Evolutionary conservation across 2,797 vertebrate species (phyloP), one percentile per base, ranked within the genome.

Genomic region (Peromyscus melanophrys): DNA sequence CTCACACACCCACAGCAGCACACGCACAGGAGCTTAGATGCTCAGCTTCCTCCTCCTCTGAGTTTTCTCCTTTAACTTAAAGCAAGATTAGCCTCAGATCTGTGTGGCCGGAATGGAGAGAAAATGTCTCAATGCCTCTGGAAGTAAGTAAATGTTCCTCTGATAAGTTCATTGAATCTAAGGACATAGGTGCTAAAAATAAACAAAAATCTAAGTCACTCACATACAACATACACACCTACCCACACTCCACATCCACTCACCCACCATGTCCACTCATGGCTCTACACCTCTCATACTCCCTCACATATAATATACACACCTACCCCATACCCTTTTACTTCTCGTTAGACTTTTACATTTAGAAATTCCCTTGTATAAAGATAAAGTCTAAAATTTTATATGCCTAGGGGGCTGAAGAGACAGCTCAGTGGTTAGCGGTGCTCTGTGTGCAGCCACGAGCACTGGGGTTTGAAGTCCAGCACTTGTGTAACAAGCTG

Each of bases 111-210:
- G 98, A 94, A 84, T 71, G 82, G 94, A 97, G 89, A 49, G 67
- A 19, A 96, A 96, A 94, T 21, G 71, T 31, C 37, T 96, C 89
- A 87, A 93, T 43, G 97, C 82, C 81, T 94, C 97, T 95, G 92
- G 96, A 98, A 97, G 97, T 96, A 97, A 96, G 97, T 92, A 97
- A 97, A 83, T 84, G 92, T 88, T 97, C 85, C 96, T 94, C 93
- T 92, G 95, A 97, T 97, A 97, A 97, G 94, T 96, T 97, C 96
- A 96, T 97, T 96, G 96, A 96, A 97, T 95, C 94, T 96, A 96
- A 98, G 96, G 97, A 97, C 89, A 86, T 78, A 95, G 94, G 94
- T 94, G 97, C 97, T 88, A 92, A 97, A 96, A 96, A 93, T 96
- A 96, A 55, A 71, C 25, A 55, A 12, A 21, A 71, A 86, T 49